Percentiles rank a stretch among this genome's conserved stretches.
Evolutionary conservation across 1,140 invertebrate genomes (phyloP).

Genomic region (Leucophenga varia): DNA sequence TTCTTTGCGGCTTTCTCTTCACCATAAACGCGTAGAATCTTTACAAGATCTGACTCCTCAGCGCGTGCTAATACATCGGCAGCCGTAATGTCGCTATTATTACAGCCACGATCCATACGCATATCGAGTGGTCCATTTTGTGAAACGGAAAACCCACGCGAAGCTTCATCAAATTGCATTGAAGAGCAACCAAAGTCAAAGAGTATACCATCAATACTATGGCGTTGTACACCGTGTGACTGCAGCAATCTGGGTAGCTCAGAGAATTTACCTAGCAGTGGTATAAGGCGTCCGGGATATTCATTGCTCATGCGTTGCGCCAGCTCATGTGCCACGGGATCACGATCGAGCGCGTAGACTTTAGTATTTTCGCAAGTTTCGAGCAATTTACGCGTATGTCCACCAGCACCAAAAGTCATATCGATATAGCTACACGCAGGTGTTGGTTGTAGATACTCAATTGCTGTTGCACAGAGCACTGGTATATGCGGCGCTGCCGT

Average conservation of each 20-base stretch:
- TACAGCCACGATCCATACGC: conserved; percentile 86
- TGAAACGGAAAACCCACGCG: conserved; percentile 83
- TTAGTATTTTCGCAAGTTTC: conserved; percentile 64
- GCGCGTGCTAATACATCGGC: conserved; percentile 81
- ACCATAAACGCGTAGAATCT: conserved; percentile 87
- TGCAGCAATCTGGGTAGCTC: conserved; percentile 74
- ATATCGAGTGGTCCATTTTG: conserved; percentile 89
- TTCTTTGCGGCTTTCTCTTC: conserved; percentile 86
- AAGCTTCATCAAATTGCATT: conserved; percentile 85
- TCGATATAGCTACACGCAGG: conserved; percentile 70
- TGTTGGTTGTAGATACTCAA: conserved; percentile 67
- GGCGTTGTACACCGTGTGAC: conserved; percentile 61
- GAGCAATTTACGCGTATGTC: conserved; percentile 71
- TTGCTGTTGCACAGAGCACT: conserved; percentile 71
- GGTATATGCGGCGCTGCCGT: conserved; percentile 62
- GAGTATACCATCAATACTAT: conserved; percentile 81
- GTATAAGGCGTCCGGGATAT: conserved; percentile 72
- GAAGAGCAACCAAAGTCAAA: conserved; percentile 96
- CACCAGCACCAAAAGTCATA: conserved; percentile 94
- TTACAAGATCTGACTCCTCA: conserved; percentile 75
- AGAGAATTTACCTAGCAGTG: conserved; percentile 84
- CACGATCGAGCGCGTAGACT: conserved; percentile 84
- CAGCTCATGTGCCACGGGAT: conserved; percentile 73
- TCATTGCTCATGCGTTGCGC: conserved; percentile 65
- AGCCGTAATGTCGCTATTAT: conserved; percentile 70